A percentile compares a stretch with the other conserved stretches of the same genome.
Evolutionary conservation across 2,797 vertebrate species (phyloP).

Genomic region (Propithecus deckenii): DNA sequence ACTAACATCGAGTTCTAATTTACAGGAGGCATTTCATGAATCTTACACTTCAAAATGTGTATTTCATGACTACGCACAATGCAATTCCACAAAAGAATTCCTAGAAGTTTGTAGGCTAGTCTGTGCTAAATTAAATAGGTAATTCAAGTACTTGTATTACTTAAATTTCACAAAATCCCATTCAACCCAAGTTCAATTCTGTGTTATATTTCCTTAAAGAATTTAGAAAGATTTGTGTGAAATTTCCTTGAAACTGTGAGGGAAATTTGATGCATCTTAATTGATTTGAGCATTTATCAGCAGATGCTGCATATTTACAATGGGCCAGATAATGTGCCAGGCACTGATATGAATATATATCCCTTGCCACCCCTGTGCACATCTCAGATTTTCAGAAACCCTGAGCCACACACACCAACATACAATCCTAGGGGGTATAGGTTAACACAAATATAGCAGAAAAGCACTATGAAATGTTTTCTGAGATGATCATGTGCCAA

Average conservation of each 20-base stretch:
- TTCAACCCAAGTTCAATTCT: background rate
- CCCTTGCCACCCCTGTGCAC: background rate
- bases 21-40: background rate
- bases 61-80: background rate
- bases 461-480: background rate
- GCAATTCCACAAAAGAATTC: background rate
- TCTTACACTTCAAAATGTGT: background rate
- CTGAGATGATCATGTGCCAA: background rate
- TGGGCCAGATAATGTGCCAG: background rate
- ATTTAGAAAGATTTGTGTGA: background rate
- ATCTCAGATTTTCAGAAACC: background rate
- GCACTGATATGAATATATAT: background rate
- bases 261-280: background rate
- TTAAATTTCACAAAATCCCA: background rate
- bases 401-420: background rate
- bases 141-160: background rate
- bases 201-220: background rate
- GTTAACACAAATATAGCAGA: background rate
- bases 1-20: background rate
- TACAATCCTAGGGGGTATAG: rapidly evolving
- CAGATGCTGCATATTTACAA: background rate
- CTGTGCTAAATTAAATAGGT: background rate
- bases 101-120: background rate
- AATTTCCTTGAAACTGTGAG: background rate
- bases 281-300: background rate